phyloP scores from a whole-genome alignment of 2,888 invertebrate genomes.

The Ferdinandea cuprea region DNA sequence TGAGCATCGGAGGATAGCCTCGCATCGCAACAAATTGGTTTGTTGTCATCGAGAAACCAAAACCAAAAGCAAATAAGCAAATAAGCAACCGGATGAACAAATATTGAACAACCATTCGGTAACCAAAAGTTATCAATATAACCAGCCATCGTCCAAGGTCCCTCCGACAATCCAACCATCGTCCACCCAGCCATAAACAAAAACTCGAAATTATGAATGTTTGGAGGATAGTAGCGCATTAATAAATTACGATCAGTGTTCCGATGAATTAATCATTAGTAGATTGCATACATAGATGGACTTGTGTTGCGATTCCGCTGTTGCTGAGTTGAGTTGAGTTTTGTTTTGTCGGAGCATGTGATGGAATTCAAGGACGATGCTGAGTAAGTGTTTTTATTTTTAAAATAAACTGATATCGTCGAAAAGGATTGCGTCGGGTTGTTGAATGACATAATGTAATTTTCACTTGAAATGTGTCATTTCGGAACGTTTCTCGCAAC shows the following conservation, averaged over 20 bases:
- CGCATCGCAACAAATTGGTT: constrained; percentile 14
- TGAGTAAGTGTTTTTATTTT: too few species aligned
- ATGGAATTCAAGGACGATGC: background rate
- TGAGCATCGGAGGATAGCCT: background rate
- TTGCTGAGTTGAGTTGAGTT: constrained; percentile 6
- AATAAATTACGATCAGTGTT: constrained; percentile 41
- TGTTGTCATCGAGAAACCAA: constrained; percentile 43
- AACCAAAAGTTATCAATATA: constrained; percentile 8
- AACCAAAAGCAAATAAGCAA: constrained; percentile 39
- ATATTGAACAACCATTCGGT: constrained; percentile 44
- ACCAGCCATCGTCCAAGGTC: background rate
- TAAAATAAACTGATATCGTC: too few species aligned
- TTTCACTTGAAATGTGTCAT: too few species aligned
- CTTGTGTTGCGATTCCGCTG: too few species aligned
- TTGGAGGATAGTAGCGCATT: constrained; percentile 7
- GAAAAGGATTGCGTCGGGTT: too few species aligned
- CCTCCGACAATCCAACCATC: too few species aligned
- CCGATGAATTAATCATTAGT: constrained; percentile 55
- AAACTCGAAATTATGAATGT: background rate
- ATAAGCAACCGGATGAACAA: constrained; percentile 58
- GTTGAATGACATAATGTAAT: too few species aligned
- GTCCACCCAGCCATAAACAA: background rate
- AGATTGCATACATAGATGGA: too few species aligned
- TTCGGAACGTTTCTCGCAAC: too few species aligned
- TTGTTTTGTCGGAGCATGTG: background rate